phyloP scores from a whole-genome alignment of 2,113 vertebrate species.

The Bubalus kerabau region DNA sequence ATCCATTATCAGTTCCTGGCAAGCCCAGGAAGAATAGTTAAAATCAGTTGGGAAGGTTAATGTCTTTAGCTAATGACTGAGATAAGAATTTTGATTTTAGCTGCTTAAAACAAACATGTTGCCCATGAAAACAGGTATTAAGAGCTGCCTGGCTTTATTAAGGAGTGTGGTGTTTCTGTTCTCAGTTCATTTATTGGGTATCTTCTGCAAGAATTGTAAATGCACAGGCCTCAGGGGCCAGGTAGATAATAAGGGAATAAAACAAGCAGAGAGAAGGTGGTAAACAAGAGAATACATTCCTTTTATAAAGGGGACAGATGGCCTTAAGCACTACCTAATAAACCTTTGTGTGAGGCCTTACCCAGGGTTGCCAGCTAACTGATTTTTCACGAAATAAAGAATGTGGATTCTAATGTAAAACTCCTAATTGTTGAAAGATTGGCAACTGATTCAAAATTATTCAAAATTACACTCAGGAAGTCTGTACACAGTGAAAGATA shows the following conservation, averaged over 20 bases:
- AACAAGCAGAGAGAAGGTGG: neutral
- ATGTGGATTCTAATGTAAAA: neutral
- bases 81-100: constrained; percentile 20
- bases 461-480: neutral
- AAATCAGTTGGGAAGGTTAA: neutral
- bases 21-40: neutral
- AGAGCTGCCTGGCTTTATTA: constrained; percentile 16
- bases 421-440: neutral
- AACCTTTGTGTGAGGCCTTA: neutral
- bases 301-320: neutral
- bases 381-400: neutral
- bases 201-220: neutral
- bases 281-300: neutral
- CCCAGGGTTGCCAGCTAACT: neutral
- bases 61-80: neutral
- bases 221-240: neutral
- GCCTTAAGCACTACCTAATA: neutral
- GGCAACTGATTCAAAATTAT: neutral
- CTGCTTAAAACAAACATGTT: constrained; percentile 5
- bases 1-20: neutral
- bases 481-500: neutral
- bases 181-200: neutral
- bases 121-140: neutral
- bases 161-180: neutral
- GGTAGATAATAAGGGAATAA: neutral